Evolutionary conservation across 2,888 invertebrate genomes (phyloP), one percentile per base, ranked within the genome.

Genomic region (Rhamphomyia laevipes): DNA sequence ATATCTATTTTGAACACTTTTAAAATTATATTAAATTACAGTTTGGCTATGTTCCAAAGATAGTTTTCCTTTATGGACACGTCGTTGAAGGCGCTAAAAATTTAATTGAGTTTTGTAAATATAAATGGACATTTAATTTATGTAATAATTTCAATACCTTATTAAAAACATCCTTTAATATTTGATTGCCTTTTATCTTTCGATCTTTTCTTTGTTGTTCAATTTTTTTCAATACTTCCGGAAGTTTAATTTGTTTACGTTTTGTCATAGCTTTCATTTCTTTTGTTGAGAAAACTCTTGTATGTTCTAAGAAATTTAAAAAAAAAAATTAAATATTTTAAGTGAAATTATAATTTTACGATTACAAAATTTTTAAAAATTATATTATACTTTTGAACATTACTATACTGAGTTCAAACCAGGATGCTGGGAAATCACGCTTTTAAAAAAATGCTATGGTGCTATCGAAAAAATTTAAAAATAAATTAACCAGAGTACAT

Each of bases 151-250:
- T n/a, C 43, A 40, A 35, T 23, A 85, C 86, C 74, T 77, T 81
- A 63, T 84, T 84, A 67, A 87, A 89, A 50, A 86, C 74, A 63
- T 81, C 78, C 2, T 82, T 81, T 76, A 89, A 80, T 27, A 87
- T 65, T 56, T 82, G 76, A 70, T 88, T 88, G 10, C 82, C 81
- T 56, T 77, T 78, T 59, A 76, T 77, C 2, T 75, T 73, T 44
- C 75, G 76, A 58, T 82, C 77, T 56, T 81, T 77, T 48, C 73
- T 76, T 17, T 72, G 66, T 6, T 76, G 74, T 45, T 77, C 75
- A 55, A 77, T 76, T 60, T 80, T 84, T 51, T 75, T 74, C 51
- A 79, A 70, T 3, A 86, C 82, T 72, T 89, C 88, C 1, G 85
- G 82, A 51, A 87, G 67, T 21, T 77, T 78, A 59, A 77, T 75